Percentiles rank a stretch among this genome's conserved stretches.
Evolutionary conservation across 2,888 invertebrate genomes (phyloP).

Genomic region (Metalampra italica): DNA sequence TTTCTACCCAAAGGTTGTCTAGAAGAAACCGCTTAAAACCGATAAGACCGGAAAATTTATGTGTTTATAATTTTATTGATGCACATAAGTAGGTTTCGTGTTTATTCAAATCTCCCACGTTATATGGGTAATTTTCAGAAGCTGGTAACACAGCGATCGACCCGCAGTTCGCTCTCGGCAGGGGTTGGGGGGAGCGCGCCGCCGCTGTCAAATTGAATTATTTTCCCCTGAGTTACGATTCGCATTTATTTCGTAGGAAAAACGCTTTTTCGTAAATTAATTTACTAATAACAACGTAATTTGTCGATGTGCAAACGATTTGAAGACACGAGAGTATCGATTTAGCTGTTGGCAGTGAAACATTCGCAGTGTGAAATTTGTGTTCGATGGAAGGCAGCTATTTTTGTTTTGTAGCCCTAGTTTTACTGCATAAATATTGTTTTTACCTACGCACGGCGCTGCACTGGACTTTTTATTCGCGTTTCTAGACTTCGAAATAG

Average conservation of each 20-base stretch:
- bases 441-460: conserved; percentile 55
- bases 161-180: conserved; percentile 43
- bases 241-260: conserved; percentile 50
- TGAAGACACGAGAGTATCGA: conserved; percentile 30
- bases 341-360: background rate
- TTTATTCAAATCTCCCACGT: conserved; percentile 20
- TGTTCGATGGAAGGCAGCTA: conserved; percentile 34
- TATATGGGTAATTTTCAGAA: conserved; percentile 23
- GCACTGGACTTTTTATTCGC: conserved; percentile 35
- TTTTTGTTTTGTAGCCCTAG: conserved; percentile 67
- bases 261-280: conserved; percentile 58
- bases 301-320: conserved; percentile 28
- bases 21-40: too few relatives aligned
- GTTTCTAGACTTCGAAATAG: conserved; percentile 23
- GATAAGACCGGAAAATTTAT: too few relatives aligned
- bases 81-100: too few relatives aligned
- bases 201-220: conserved; percentile 65
- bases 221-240: conserved; percentile 38
- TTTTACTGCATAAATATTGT: conserved; percentile 67
- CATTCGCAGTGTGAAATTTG: conserved; percentile 11
- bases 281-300: conserved; percentile 33
- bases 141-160: conserved; percentile 61
- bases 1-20: too few relatives aligned
- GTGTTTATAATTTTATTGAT: too few relatives aligned
- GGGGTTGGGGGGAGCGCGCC: conserved; percentile 44